Evolutionary conservation across 2,113 vertebrate genomes (phyloP), one percentile per base, ranked within the genome.

Genomic region (Odobenus rosmarus): DNA sequence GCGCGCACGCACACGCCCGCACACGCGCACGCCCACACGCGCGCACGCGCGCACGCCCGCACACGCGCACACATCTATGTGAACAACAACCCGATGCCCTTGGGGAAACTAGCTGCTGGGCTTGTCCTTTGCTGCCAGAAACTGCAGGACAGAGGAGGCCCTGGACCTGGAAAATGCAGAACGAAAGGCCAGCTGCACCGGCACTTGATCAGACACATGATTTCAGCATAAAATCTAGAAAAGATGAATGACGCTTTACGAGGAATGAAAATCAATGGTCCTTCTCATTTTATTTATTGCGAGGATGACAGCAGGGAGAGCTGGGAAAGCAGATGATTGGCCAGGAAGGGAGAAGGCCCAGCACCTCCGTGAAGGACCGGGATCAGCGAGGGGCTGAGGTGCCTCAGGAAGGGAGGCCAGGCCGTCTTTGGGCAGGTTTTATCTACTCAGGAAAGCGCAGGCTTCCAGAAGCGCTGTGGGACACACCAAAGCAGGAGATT

Each of bases 381-480:
- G 36, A 26, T n/a, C 36, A 8, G 33, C 0, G 5, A 71, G 4
- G 7, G 33, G 46, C 77, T 10, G 49, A 42, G 39, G 36, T 13
- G 19, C 31, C 26, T 11, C 14, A 5, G 3, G 9, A 31, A 18
- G 51, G 24, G 21, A n/a, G 16, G 11, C 24, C 16, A 15, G 39
- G n/a, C 21, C 24, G 0, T 71, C 76, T 23, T 55, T 76, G 28
- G 28, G 49, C 0, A 0, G 39, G 33, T 4, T 21, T 93, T 62
- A 97, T 31, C 61, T 53, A 10, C 0, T 26, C 64, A 98, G 95
- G 90, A 98, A 98, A 7, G 80, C 39, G 0, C 97, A 98, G 88
- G 95, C 81, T 51, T 98, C 93, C 94, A 98, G 96, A 59, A 97
- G 94, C 0, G 71, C 97, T 98, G 94, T 39, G 64, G 76, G 36